phyloP scores from a whole-genome alignment of 92 coral and sea anemone genomes.

The Epizoanthus stellaris region DNA sequence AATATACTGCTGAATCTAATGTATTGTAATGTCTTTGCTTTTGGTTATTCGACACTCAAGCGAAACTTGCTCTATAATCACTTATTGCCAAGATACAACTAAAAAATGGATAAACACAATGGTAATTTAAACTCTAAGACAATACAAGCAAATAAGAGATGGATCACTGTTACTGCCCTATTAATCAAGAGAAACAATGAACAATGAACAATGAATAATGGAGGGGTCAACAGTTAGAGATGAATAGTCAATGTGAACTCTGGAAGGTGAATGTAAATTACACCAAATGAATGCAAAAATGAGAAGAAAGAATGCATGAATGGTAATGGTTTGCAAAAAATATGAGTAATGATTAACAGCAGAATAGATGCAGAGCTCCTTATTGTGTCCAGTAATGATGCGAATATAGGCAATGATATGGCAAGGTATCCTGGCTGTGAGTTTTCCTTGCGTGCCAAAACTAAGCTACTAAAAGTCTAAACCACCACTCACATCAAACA shows the following conservation, averaged over 20 bases:
- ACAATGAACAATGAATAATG: not conserved
- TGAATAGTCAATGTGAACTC: slow-evolving; percentile 1
- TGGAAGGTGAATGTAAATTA: not conserved
- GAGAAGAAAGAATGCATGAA: not conserved
- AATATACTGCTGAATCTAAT: too few species aligned
- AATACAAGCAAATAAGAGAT: too few species aligned
- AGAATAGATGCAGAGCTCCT: not conserved
- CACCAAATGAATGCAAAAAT: slow-evolving; percentile 17
- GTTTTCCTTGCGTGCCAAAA: not conserved
- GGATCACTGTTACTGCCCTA: too few species aligned
- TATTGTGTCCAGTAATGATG: not conserved
- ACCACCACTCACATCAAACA: too few species aligned
- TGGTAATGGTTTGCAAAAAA: not conserved
- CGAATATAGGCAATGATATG: not conserved
- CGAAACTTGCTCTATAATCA: too few species aligned
- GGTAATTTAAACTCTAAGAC: too few species aligned
- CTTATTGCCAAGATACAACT: too few species aligned
- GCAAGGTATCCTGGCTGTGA: slow-evolving; percentile 19
- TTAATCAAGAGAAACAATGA: not conserved
- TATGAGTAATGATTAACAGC: not conserved
- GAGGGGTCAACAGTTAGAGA: not conserved
- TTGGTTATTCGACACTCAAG: too few species aligned
- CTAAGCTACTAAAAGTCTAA: too few species aligned
- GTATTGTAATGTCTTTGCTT: too few species aligned
- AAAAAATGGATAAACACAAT: too few species aligned